Base-by-base conservation (phyloP, 2,888 invertebrate genomes). In the Ommatoiulus sabulosus region DNA sequence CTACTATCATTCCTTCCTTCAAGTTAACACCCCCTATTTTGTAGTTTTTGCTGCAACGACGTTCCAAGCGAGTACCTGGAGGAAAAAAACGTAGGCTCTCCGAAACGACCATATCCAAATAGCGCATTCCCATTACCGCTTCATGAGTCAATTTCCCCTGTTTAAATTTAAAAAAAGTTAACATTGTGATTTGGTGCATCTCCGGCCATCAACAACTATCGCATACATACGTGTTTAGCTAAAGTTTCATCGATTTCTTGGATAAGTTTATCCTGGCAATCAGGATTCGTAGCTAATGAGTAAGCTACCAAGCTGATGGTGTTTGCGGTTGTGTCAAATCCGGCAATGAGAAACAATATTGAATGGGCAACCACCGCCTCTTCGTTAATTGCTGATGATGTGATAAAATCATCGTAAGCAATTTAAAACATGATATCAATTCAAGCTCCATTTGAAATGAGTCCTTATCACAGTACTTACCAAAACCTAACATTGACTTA, bases 61-160 rank as follows among this genome's bases (percentile, higher is more conserved):
- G 24, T 43, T 89, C 89, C 46, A 86, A 17, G 20, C 84, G 43
- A 15, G 48, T 24, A n/a, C 44, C 87, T n/a, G 87, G 87, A 12
- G 89, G 87, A 44, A 57, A 89, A 12, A n/a, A n/a, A 3, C 89
- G 72, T 12, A 89, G 89, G n/a, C 63, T 87, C 63, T 89, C 89
- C 24, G 87, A 63, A 20, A 89, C 15, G 1, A 89, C 89, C 89
- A 89, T 89, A 6, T 89, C 89, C 48, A 89, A 72, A n/a, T 89
- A 89, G 5, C 72, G 72, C 44, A 89, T 24, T 15, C 24, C 57
- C 46, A 72, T 44, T 5, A 89, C 48, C 5, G 52, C 57, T 80
- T 89, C 89, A 20, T 44, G 52, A 7, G 63, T 43, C 10, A 89
- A 52, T 48, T 87, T 89, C 5, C 89, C 89, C 89, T 89, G 1